Percentiles rank a stretch among this genome's conserved stretches.
Evolutionary conservation across 2,797 vertebrate species (phyloP).

Genomic region (Sphenodon punctatus): DNA sequence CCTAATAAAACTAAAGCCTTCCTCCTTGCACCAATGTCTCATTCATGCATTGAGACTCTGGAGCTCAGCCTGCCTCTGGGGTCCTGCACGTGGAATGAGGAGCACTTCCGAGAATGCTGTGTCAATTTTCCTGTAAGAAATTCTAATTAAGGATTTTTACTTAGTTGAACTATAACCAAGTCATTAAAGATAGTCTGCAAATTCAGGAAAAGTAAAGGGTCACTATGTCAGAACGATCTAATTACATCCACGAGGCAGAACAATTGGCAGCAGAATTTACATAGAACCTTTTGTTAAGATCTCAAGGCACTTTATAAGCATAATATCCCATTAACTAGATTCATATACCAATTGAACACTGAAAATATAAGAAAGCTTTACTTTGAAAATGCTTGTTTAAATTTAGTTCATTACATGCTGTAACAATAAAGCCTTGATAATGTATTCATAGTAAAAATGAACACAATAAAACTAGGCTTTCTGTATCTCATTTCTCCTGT

Average conservation of each 20-base stretch:
- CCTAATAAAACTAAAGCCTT: too few species aligned
- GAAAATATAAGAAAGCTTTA: background rate
- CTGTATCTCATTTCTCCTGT: background rate
- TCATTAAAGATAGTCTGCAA: constrained; percentile 11
- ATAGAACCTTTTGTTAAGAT: background rate
- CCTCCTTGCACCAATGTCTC: too few species aligned
- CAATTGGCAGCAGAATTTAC: background rate
- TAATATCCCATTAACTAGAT: background rate
- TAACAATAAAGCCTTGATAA: background rate
- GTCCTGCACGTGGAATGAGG: too few species aligned
- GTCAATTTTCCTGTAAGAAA: constrained; percentile 11
- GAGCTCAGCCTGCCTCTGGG: too few species aligned
- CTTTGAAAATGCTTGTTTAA: background rate
- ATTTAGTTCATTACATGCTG: background rate
- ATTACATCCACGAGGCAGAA: background rate
- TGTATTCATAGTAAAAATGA: background rate
- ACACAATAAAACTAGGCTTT: background rate
- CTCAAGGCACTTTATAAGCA: background rate
- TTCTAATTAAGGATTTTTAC: constrained; percentile 15
- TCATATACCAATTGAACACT: background rate
- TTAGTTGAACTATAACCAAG: background rate
- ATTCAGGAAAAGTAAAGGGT: constrained; percentile 1
- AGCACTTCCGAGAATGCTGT: too few species aligned
- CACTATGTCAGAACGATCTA: background rate
- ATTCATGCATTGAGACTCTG: too few species aligned